Conservation (phyloP, 2,797 vertebrate genomes). For the Liasis olivaceus region DNA sequence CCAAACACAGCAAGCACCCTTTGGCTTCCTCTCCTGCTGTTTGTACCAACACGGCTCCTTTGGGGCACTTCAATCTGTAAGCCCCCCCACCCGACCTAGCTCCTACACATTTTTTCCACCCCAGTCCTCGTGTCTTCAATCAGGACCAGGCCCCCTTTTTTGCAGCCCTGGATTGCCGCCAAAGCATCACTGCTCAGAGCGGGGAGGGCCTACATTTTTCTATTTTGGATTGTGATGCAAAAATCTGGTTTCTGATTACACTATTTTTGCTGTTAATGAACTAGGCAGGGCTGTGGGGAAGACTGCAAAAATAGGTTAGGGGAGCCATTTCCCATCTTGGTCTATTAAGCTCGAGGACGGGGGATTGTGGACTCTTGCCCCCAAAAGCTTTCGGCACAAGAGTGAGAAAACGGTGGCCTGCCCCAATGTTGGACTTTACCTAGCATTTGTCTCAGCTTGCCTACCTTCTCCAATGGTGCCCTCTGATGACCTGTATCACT, state of each 20-base stretch:
- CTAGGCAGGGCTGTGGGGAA: not conserved
- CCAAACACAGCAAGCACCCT: no score
- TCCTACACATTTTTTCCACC: not conserved
- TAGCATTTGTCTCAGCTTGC: not conserved
- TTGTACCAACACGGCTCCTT: no score
- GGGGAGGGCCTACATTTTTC: not conserved
- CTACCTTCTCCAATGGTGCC: not conserved
- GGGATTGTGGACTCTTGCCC: not conserved
- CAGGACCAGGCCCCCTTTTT: not conserved
- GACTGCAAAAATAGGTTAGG: not conserved
- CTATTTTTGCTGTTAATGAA: not conserved
- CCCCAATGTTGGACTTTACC: not conserved
- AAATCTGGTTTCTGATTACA: not conserved
- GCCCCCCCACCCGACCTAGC: no score
- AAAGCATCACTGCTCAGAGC: not conserved
- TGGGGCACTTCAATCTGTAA: no score
- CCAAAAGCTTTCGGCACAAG: not conserved
- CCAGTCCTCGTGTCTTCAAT: not conserved
- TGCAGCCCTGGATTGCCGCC: not conserved
- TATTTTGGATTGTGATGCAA: not conserved
- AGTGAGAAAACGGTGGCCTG: not conserved
- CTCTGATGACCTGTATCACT: not conserved
- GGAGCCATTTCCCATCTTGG: not conserved
- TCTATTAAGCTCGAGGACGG: not conserved
- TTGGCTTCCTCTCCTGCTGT: no score